Base-by-base conservation (phyloP, 2,797 vertebrate species). In the Clarias platycephalus region DNA sequence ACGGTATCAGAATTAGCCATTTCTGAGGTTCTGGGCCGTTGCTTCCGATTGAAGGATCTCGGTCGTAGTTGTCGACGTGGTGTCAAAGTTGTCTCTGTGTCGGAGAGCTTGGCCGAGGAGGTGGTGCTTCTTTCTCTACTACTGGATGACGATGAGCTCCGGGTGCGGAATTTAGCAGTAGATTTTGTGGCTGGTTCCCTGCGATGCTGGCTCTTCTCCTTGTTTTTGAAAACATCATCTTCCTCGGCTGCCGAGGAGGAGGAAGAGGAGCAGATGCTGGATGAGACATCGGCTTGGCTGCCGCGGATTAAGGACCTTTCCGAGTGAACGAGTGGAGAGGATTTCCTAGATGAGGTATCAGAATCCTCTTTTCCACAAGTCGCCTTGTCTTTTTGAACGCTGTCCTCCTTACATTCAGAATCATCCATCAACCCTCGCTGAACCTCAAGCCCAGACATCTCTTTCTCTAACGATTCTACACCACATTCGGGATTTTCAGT, bases 1-100 rank as follows among this genome's bases (percentile, higher is more conserved):
- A 96, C 95, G 0, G 95, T 96, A 81, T 96, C 96, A 1, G 96
- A 96, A 63, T 97, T 96, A 31, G 93, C 93, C 28, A 16, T 67
- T 40, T 88, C 49, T 8, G 82, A 37, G 26, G 84, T 81, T 77
- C 88, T 88, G 44, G 88, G 71, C 34, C 91, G 91, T 82, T 91
- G 86, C 87, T 53, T 89, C 26, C 80, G 79, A 20, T 86, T 83
- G 85, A 70, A 80, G 49, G 89, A 90, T 24, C 80, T 81, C 1
- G 13, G 49, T 28, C 70, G 81, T 31, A 74, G 75, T 68, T 70
- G 71, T 67, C 26, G 55, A 81, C 67, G 40, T 22, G 88, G 68
- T 15, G 86, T 88, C 9, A 70, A 78, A 74, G 86, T 67, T 10
- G 85, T 55, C 71, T 66, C 85, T 37, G 63, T 79, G 72, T 57